Base-by-base conservation (phyloP, 2,888 invertebrate genomes). In the Trichogramma dendrolimi region DNA sequence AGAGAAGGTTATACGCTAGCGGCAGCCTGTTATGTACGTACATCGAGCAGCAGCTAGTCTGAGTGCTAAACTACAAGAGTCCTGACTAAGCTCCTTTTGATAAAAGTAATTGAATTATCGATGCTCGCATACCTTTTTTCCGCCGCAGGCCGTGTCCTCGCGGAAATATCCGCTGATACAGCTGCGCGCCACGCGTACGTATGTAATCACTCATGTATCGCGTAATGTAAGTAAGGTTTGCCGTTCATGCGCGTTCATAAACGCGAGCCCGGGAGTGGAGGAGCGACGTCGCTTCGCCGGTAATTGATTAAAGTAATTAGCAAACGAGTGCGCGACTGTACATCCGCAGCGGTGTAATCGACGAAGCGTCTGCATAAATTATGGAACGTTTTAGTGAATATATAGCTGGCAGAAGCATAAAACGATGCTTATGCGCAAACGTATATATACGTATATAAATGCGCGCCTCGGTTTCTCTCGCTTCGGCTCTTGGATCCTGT, bases 71-170 rank as follows among this genome's bases (percentile, higher is more conserved):
- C 27, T 27, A 27, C 27, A 27, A 27, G 27, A 27, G 27, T 27
- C 55, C 64, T 64, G 64, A 64, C 64, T 62, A 64, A 64, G 64
- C 64, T 11, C 11, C 48, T 64, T 64, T 64, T 61, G 60, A 62
- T 62, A 7, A 64, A 64, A 64, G 64, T 64, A 61, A 64, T 64
- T 64, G 64, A 64, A 64, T 57, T 61, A 64, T 61, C 61, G 61
- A 64, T 64, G 54, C 48, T 14, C 48, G 48, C 48, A 8, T 48
- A 48, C 11, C 11, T 48, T 48, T 14, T 11, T 14, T 6, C n/a
- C 48, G 11, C 11, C 11, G 11, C 11, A 6, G n/a, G 10, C 6
- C 47, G 6, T 8, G 5, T 11, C 27, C 11, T 5, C 11, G 11
- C 48, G 27, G 5, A 6, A 14, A 14, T 48, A 14, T 48, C 11